Evolutionary conservation across 1,140 invertebrate genomes (phyloP).

Genomic region (Aphaenogaster ashmeadi): DNA sequence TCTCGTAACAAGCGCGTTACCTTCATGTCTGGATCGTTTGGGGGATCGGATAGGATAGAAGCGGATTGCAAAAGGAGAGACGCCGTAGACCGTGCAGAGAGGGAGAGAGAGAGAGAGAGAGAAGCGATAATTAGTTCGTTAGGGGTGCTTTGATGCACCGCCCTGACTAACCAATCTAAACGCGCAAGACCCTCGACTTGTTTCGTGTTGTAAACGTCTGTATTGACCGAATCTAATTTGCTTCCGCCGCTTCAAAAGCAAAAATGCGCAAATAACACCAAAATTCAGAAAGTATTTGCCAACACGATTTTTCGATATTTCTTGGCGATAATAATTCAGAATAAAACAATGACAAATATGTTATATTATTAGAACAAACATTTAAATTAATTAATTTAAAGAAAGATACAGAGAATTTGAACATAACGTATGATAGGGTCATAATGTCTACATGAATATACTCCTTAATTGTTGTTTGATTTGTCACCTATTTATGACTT

Average conservation of each 20-base stretch:
- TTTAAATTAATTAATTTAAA: too few species aligned
- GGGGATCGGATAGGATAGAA: slow-evolving; percentile 46
- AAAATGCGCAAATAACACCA: slow-evolving; percentile 35
- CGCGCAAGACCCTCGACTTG: slow-evolving; percentile 51
- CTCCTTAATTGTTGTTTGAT: too few species aligned
- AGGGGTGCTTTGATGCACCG: slow-evolving; percentile 71
- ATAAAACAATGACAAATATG: background rate
- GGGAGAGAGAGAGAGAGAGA: slow-evolving; percentile 42
- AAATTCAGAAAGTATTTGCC: slow-evolving; percentile 20
- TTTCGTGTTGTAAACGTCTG: slow-evolving; percentile 53
- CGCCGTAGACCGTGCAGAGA: slow-evolving; percentile 25
- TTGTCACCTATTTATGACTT: too few species aligned
- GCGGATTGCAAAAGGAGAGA: slow-evolving; percentile 39
- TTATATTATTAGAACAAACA: background rate
- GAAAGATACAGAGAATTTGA: too few species aligned
- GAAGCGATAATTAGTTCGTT: slow-evolving; percentile 76
- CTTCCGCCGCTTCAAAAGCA: slow-evolving; percentile 4
- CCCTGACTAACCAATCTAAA: slow-evolving; percentile 52
- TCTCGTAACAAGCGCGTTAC: background rate
- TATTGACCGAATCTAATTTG: slow-evolving; percentile 52
- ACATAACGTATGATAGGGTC: too few species aligned
- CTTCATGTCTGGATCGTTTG: slow-evolving; percentile 9
- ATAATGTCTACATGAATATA: too few species aligned
- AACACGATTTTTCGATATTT: background rate
- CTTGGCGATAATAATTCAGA: background rate